Base-by-base conservation (phyloP, 2,888 invertebrate species). In the Drosophila meridiana region DNA sequence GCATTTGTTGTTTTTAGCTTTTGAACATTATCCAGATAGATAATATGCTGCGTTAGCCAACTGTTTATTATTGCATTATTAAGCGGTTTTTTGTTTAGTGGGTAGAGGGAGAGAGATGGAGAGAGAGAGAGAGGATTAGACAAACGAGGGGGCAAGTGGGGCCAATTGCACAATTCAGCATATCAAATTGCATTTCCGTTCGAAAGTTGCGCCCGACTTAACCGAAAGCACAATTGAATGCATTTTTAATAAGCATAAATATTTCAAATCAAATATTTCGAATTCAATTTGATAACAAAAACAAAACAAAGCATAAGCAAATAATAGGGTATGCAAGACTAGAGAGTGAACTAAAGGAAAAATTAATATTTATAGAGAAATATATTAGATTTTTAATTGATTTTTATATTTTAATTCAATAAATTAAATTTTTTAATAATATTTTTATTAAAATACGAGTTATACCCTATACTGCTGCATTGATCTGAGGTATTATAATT, bases 161-260 rank as follows among this genome's bases (percentile, higher is more conserved):
- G 14, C 4, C 47, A 74, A 74, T 57, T 77, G 76, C 76, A 50
- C 47, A 80, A 80, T 63, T 68, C 56, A 57, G 69, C 73, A 81
- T 69, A 77, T 78, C 55, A 62, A 73, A 81, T 79, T 73, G 62
- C 69, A 74, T 68, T 70, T 81, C 81, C 79, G 81, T 13, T 65
- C 48, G n/a, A 52, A 38, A 47, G 50, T 28, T 56, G 45, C 75
- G 67, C 76, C 70, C 40, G 50, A 66, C 64, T 69, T 62, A 62
- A 56, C 53, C 69, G 32, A 70, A 55, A 53, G 45, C 59, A 30
- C 65, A 65, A 62, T 62, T 56, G 38, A 48, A 64, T 78, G 42
- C 26, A 80, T 68, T 68, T 83, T 84, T 82, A 84, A 82, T 82
- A 77, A 56, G 55, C 60, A 73, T 77, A 66, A 82, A 89, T 77